Evolutionary conservation across 2,888 invertebrate genomes (phyloP).

Genomic region (Hydrotaea diabolus): DNA sequence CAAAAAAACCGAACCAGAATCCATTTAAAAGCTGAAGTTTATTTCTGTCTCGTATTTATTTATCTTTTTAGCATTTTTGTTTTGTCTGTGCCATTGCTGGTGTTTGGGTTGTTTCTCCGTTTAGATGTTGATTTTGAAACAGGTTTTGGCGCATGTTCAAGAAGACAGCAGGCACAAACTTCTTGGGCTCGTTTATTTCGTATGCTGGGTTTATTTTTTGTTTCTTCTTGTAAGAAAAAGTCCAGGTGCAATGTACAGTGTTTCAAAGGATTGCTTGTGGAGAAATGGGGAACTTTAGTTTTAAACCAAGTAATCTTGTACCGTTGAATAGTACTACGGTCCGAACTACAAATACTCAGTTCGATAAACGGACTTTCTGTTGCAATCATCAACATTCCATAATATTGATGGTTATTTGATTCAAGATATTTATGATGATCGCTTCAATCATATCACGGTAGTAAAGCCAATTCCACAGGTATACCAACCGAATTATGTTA

Average conservation of each 20-base stretch:
- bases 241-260: conserved; percentile 27
- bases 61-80: conserved; percentile 50
- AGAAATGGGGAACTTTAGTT: no score
- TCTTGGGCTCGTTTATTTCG: conserved; percentile 6
- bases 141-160: conserved; percentile 63
- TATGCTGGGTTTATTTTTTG: not conserved
- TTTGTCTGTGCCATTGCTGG: not conserved
- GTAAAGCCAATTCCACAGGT: no score
- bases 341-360: no score
- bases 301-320: no score
- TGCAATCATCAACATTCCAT: no score
- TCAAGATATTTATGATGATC: no score
- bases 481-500: no score
- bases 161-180: not conserved
- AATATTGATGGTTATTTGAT: no score
- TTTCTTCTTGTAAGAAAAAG: not conserved
- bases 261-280: not conserved
- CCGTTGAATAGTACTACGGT: no score
- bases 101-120: conserved; percentile 11
- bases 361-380: no score
- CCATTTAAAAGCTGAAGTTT: conserved; percentile 61
- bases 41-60: conserved; percentile 29
- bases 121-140: conserved; percentile 57
- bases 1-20: conserved; percentile 65
- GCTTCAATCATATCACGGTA: no score